Base-by-base conservation (phyloP, 2,797 vertebrate genomes). In the Pogoniulus pusillus region DNA sequence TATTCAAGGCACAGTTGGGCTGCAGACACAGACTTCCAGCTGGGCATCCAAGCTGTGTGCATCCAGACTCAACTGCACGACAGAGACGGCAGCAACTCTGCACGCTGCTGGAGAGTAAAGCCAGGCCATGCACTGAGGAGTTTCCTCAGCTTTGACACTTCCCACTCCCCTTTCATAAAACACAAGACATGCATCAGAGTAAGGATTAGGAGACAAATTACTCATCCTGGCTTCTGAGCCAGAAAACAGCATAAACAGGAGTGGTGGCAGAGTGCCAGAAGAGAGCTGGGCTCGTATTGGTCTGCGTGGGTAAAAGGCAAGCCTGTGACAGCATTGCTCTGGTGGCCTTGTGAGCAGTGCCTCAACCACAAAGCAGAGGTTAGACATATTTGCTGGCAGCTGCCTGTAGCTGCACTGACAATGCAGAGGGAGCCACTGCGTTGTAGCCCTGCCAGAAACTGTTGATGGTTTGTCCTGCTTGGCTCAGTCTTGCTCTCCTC, bases 351-450 rank as follows among this genome's bases (percentile, higher is more conserved):
- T 23, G 41, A 95, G 66, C 87, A 90, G 16, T 26, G 45, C 58
- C 64, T 84, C 68, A 79, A 51, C 77, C n/a, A 71, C 62, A 57
- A 75, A 62, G 45, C 47, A 74, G 74, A 90, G 85, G 80, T 91
- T 87, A 86, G 89, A 71, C 71, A n/a, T 88, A 82, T 86, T 93
- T 87, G 26, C 39, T 95, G 90, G 90, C 91, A 95, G 12, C 63
- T 32, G 30, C 71, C 75, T 90, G 34, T 69, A 82, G 63, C 72
- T 91, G 90, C 63, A 37, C 62, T 75, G 41, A 84, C 65, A 92
- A 51, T n/a, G 26, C 2, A 14, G 62, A 84, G 1, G 7, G 81
- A 95, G 55, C 65, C 78, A 58, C 85, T 23, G 18, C 39, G 29
- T 72, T 91, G 95, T 69, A 85, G 29, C 53, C 62, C 16, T 77